phyloP scores from a whole-genome alignment of 2,797 vertebrate genomes.

The Eulemur coronatus region DNA sequence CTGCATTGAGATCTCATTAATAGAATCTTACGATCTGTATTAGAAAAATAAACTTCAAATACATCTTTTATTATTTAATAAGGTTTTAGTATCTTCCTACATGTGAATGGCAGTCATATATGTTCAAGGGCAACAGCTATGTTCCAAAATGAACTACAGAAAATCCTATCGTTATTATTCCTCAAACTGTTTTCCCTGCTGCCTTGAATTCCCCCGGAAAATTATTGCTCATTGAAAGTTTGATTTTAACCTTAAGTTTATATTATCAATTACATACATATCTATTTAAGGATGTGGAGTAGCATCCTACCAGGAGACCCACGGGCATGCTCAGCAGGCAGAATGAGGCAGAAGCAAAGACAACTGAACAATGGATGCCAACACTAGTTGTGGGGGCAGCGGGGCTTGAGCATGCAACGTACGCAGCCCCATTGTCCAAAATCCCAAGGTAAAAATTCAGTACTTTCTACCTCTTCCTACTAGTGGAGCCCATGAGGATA shows the following conservation, averaged over 20 bases:
- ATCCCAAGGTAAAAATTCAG: background rate
- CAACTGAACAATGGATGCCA: background rate
- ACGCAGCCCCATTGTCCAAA: background rate
- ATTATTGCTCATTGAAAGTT: background rate
- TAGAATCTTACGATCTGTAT: background rate
- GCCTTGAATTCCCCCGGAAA: background rate
- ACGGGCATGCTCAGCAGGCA: background rate
- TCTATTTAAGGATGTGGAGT: background rate
- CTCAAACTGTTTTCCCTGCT: background rate
- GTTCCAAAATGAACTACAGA: background rate
- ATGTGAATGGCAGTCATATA: background rate
- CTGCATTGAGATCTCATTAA: background rate
- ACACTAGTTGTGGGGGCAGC: background rate
- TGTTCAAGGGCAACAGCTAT: background rate
- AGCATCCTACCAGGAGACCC: background rate
- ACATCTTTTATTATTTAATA: background rate
- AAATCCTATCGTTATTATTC: background rate
- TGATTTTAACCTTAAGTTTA: background rate
- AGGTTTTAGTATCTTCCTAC: background rate
- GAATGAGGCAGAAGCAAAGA: background rate
- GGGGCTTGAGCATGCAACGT: background rate
- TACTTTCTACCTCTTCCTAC: background rate
- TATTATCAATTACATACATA: background rate
- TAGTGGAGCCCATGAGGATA: background rate
- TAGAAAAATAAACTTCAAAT: background rate